A percentile compares a stretch with the other conserved stretches of the same genome.
Conservation (phyloP, 2,797 vertebrate genomes). For the Gallinago solitaria region DNA sequence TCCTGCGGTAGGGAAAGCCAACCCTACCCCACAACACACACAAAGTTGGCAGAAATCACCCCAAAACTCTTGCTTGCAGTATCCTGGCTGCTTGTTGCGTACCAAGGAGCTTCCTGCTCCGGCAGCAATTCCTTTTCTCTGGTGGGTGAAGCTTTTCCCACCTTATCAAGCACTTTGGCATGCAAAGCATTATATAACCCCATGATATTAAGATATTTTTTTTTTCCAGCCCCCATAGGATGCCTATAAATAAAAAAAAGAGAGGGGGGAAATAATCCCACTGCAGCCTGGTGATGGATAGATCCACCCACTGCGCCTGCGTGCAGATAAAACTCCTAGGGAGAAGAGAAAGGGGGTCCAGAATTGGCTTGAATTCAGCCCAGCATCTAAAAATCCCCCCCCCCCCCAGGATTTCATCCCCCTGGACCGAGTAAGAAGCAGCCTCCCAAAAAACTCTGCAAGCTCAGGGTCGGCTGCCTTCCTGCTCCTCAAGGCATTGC, state of each 20-base stretch:
- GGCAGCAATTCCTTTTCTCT: not conserved
- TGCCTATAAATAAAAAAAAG: not conserved
- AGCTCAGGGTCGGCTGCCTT: not conserved
- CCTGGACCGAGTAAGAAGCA: not conserved
- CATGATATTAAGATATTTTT: not conserved
- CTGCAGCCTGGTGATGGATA: not conserved
- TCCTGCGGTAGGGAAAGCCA: fast-evolving
- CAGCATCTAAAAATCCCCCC: not conserved
- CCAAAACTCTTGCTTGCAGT: fast-evolving
- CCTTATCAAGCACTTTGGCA: not conserved
- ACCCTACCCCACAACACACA: fast-evolving
- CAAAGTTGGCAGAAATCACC: not conserved
- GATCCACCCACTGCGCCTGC: not conserved
- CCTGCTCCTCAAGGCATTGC: not conserved
- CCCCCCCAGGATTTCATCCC: not conserved
- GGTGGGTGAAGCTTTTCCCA: not conserved
- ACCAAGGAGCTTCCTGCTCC: not conserved
- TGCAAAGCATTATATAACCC: not conserved
- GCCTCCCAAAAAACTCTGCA: not conserved
- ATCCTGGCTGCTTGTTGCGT: not conserved
- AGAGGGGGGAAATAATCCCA: not conserved
- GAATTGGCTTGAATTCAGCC: not conserved
- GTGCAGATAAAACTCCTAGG: not conserved
- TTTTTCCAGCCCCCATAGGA: not conserved
- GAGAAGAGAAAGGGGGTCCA: too few species aligned